phyloP scores from a whole-genome alignment of 2,113 vertebrate species.

The Danio rerio region DNA sequence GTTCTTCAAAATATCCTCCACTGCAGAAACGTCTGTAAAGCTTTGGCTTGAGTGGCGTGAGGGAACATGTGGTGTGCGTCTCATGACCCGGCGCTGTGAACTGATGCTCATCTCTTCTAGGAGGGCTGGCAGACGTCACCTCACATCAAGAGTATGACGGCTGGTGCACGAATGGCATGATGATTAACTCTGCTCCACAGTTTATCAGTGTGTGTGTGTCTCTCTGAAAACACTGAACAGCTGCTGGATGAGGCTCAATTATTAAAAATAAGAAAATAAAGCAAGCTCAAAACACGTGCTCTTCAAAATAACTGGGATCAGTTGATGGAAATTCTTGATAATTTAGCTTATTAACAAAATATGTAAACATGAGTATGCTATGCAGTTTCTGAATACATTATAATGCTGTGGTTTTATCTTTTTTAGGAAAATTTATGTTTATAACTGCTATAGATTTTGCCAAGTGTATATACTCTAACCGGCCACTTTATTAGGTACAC shows the following conservation, averaged over 20 bases:
- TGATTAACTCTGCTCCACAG: slow-evolving; percentile 47
- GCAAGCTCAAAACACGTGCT: background rate
- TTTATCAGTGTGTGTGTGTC: slow-evolving; percentile 37
- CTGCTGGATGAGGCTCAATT: background rate
- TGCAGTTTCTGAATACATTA: too few relatives aligned
- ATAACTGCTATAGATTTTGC: too few relatives aligned
- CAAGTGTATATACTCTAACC: too few relatives aligned
- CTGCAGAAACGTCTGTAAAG: too few relatives aligned
- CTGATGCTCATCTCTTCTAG: background rate
- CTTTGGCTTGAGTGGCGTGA: background rate
- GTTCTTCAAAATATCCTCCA: too few relatives aligned
- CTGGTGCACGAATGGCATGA: slow-evolving; percentile 44
- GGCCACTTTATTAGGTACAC: too few relatives aligned
- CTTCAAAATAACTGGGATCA: background rate
- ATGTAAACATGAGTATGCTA: too few relatives aligned
- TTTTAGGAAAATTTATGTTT: too few relatives aligned
- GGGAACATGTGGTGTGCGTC: background rate
- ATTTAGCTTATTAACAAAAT: background rate
- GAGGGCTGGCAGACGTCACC: background rate
- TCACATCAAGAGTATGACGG: slow-evolving; percentile 11
- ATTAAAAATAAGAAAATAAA: background rate
- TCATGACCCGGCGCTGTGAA: background rate
- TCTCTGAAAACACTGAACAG: slow-evolving; percentile 35
- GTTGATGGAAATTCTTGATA: background rate
- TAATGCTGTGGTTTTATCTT: too few relatives aligned